Conservation (phyloP, 1,140 invertebrate species). For the Acromyrmex heyeri region DNA sequence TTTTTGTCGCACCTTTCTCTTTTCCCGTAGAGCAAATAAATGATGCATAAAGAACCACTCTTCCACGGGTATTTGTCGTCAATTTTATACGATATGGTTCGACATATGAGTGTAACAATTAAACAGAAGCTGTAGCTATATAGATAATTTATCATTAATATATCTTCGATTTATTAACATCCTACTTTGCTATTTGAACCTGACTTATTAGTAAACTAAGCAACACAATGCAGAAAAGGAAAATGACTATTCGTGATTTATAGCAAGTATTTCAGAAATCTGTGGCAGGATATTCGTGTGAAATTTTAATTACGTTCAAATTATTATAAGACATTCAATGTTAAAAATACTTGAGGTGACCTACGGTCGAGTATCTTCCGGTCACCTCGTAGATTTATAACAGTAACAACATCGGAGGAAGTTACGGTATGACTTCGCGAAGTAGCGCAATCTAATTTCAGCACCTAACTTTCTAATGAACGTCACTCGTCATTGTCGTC, state of each 20-base stretch:
- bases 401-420: constrained; percentile 42
- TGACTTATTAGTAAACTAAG: background rate
- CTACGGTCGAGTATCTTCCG: background rate
- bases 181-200: background rate
- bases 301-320: background rate
- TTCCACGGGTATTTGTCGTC: background rate
- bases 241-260: background rate
- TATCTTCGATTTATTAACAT: background rate
- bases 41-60: background rate
- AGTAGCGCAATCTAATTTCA: constrained; percentile 63
- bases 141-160: constrained; percentile 13
- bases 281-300: background rate
- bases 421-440: constrained; percentile 50
- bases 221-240: background rate
- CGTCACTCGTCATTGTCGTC: constrained; percentile 59
- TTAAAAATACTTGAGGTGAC: constrained; percentile 13
- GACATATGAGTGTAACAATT: background rate
- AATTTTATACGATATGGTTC: background rate
- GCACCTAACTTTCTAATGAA: constrained; percentile 60
- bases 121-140: too few species aligned
- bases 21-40: constrained; percentile 44
- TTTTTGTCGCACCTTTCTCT: constrained; percentile 8
- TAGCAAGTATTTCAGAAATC: background rate
- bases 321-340: background rate
- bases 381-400: constrained; percentile 31